Conservation (phyloP, 2,888 invertebrate species). For the Hyposoter didymator region DNA sequence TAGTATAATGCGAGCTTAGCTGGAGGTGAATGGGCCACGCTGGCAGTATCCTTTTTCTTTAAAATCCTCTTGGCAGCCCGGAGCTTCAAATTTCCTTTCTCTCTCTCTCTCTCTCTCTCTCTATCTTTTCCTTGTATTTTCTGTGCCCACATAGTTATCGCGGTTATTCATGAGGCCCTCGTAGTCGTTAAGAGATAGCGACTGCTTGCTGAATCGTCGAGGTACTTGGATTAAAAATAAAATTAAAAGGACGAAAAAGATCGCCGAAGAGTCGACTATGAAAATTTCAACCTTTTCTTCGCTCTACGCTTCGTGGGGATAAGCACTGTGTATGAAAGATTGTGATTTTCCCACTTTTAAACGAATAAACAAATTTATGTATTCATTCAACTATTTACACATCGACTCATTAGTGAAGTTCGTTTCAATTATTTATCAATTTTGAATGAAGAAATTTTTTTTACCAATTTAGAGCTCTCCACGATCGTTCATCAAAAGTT, state of each 20-base stretch:
- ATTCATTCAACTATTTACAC: not conserved
- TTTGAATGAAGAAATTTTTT: not conserved
- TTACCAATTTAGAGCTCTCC: not conserved
- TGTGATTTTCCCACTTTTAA: not conserved
- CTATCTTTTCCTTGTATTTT: conserved; percentile 13
- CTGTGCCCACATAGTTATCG: conserved; percentile 51
- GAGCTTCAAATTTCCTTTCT: conserved; percentile 33
- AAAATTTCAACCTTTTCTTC: conserved; percentile 34
- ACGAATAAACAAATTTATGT: not conserved
- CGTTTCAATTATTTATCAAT: not conserved
- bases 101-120: conserved; percentile 21
- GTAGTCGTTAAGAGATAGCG: conserved; percentile 57
- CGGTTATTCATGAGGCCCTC: conserved; percentile 63
- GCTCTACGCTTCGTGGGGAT: not conserved
- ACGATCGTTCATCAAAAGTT: not conserved
- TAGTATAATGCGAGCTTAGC: conserved; percentile 60
- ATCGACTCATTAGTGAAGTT: not conserved
- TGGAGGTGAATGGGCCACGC: conserved; percentile 53
- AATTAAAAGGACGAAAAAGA: conserved; percentile 13
- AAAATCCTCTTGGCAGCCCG: conserved; percentile 57
- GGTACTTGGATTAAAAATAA: conserved; percentile 49
- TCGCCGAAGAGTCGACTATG: conserved; percentile 24
- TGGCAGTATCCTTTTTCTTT: conserved; percentile 58
- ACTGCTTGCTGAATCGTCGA: conserved; percentile 55
- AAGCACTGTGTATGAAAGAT: not conserved